Percentiles rank a stretch among this genome's conserved stretches.
phyloP scores from a whole-genome alignment of 2,888 invertebrate species.

The Agriopis marginaria region DNA sequence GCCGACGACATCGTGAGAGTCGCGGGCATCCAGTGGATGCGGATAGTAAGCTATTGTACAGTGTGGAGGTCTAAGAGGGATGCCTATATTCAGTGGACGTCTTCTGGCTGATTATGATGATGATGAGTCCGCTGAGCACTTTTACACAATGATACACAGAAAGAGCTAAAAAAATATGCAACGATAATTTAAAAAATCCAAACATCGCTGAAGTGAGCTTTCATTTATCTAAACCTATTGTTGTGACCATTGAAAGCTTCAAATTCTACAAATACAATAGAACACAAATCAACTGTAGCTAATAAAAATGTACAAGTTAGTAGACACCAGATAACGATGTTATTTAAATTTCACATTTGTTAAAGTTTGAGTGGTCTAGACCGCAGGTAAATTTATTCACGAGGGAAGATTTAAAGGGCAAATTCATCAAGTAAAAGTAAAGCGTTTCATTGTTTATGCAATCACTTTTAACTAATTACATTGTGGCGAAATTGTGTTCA shows the following conservation, averaged over 20 bases:
- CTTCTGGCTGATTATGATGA: too few relatives aligned
- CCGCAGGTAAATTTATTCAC: constrained; percentile 37
- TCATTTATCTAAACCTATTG: neutral
- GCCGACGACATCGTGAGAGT: too few relatives aligned
- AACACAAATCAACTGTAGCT: constrained; percentile 10
- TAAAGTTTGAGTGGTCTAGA: constrained; percentile 34
- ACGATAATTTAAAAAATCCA: neutral
- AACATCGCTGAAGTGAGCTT: neutral
- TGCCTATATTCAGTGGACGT: too few relatives aligned
- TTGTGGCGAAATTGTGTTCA: constrained; percentile 1
- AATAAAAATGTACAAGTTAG: constrained; percentile 26
- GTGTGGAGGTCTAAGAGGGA: too few relatives aligned
- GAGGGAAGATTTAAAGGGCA: constrained; percentile 16
- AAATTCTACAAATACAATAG: neutral
- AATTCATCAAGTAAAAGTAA: constrained; percentile 30
- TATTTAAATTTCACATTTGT: constrained; percentile 41
- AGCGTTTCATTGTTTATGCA: constrained; percentile 15
- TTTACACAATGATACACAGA: neutral
- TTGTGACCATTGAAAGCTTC: neutral
- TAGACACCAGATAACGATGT: constrained; percentile 35
- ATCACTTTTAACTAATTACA: constrained; percentile 15
- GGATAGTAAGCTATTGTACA: too few relatives aligned
- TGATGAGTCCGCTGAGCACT: neutral
- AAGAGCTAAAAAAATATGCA: neutral
- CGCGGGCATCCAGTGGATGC: too few relatives aligned